These are phyloP conservation scores for Heliconius ethilla DNA, from an alignment of 2,888 invertebrate species.

Conservation along the genomic window DNA sequence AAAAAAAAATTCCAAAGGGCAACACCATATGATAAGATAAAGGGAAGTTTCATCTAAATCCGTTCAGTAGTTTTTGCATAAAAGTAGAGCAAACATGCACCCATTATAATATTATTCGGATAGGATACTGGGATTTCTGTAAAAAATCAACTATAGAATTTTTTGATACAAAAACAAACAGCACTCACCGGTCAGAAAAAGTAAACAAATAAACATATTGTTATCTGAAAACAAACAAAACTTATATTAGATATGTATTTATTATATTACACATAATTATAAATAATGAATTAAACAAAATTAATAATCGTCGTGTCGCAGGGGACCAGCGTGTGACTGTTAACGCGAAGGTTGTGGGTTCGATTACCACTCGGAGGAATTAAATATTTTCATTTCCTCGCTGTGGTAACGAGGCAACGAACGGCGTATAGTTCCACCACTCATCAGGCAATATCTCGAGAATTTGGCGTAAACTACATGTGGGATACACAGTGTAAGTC, in stretches of 20 bases:
- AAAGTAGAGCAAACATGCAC: too few species aligned
- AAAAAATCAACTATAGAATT: not conserved
- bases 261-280: not conserved
- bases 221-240: constrained; percentile 44
- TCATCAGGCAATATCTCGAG: not conserved
- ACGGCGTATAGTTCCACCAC: not conserved
- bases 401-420: not conserved
- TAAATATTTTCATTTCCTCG: not conserved
- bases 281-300: not conserved
- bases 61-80: not conserved
- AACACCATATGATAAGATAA: too few species aligned
- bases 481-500: too few species aligned
- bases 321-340: too few species aligned
- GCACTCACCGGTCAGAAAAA: constrained; percentile 50
- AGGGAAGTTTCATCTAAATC: too few species aligned
- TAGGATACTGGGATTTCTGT: too few species aligned
- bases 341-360: too few species aligned
- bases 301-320: not conserved
- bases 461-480: not conserved
- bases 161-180: not conserved
- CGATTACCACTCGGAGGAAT: too few species aligned
- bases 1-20: too few species aligned
- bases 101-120: too few species aligned
- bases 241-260: not conserved
- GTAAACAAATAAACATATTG: constrained; percentile 37